Conservation (phyloP, 2,797 vertebrate species). For the Smutsia temminckii region DNA sequence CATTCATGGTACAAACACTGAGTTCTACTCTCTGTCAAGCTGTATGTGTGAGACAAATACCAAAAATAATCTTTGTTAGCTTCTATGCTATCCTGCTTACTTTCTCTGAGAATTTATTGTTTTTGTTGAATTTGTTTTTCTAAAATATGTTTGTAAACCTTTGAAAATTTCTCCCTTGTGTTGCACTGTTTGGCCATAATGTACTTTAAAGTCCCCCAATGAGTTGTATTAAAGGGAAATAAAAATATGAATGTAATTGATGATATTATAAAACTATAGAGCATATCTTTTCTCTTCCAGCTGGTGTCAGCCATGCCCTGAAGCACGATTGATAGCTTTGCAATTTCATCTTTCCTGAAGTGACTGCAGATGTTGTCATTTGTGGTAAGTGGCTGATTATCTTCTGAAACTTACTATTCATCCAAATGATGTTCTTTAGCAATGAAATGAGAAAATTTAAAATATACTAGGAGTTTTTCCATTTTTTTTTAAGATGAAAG, state of each 20-base stretch:
- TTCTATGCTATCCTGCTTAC: neutral
- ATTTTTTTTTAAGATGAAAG: neutral
- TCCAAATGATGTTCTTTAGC: neutral
- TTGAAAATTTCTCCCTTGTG: neutral
- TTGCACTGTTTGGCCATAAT: neutral
- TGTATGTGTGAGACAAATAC: neutral
- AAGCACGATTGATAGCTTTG: neutral
- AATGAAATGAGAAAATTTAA: conserved; percentile 2
- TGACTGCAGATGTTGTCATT: conserved; percentile 45
- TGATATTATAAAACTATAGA: neutral
- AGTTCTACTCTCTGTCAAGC: conserved; percentile 9
- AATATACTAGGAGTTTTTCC: neutral
- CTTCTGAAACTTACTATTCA: conserved; percentile 23
- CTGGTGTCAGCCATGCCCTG: neutral
- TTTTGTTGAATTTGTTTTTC: conserved; percentile 29
- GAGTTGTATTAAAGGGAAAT: conserved; percentile 22
- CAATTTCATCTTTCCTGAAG: conserved; percentile 3
- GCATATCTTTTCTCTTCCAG: conserved; percentile 9
- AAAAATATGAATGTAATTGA: neutral
- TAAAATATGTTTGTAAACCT: conserved; percentile 15
- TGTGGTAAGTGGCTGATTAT: conserved; percentile 22
- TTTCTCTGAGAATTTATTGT: neutral
- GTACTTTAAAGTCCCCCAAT: neutral
- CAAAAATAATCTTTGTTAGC: neutral
- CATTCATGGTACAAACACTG: conserved; percentile 20